phyloP scores from a whole-genome alignment of 2,888 invertebrate genomes.

The Hirtodrosophila alboralis region DNA sequence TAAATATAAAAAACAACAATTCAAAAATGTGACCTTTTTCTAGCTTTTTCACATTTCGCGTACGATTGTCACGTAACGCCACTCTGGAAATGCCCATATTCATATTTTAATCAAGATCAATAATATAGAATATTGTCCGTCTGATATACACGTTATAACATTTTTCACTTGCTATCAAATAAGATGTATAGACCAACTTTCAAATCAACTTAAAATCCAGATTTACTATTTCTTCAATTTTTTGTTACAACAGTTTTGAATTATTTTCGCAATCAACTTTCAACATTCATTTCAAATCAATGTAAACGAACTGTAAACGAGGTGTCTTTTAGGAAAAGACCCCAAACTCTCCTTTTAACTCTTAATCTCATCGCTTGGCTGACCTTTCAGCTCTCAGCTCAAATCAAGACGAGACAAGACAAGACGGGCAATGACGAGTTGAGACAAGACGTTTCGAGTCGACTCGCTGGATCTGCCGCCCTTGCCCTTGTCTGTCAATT shows the following conservation, averaged over 20 bases:
- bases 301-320: slow-evolving; percentile 2
- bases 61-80: no score
- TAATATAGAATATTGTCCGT: no score
- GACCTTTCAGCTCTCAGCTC: slow-evolving; percentile 26
- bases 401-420: no score
- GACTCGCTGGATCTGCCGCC: slow-evolving; percentile 40
- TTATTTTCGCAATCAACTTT: slow-evolving; percentile 2
- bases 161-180: neutral
- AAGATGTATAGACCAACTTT: slow-evolving; percentile 4
- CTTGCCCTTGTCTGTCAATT: slow-evolving; percentile 61
- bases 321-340: no score
- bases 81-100: no score
- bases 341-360: neutral
- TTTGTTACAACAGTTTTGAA: neutral
- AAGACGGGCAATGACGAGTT: no score
- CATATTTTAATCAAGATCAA: no score
- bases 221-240: neutral
- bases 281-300: no score
- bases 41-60: no score
- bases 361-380: slow-evolving; percentile 37
- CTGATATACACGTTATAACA: no score
- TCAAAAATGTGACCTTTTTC: no score
- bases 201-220: neutral
- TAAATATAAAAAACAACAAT: no score
- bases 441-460: neutral